Evolutionary conservation across 1,140 invertebrate genomes (phyloP), one percentile per base, ranked within the genome.

Genomic region (Diabrotica undecimpunctata): DNA sequence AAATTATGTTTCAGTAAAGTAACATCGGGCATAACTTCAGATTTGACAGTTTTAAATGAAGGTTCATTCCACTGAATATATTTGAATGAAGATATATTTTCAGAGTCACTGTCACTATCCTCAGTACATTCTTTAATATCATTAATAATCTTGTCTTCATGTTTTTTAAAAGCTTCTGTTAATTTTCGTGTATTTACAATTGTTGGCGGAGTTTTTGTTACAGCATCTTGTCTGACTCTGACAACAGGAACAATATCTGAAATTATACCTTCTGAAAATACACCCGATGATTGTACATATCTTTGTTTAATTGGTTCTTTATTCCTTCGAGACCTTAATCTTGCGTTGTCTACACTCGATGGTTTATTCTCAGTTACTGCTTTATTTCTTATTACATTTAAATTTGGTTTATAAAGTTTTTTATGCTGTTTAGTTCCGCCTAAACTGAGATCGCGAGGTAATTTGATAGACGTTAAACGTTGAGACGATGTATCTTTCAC

Each of bases 321-420:
- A 12, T n/a, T 35, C n/a, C 38, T 38, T 14, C 12, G 25, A 14
- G n/a, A 25, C 8, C 12, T 62, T 25, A 12, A n/a, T 12, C 10
- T 54, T n/a, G 38, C 9, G 1, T 39, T 14, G 6, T 62, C n/a
- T 39, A 11, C 11, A 12, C 12, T 10, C 5, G 13, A 10, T 9
- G 13, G 52, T 5, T 53, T 53, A n/a, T 61, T 54, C 5, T 10
- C 25, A 6, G 54, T 13, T n/a, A 38, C 12, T 7, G 14, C 12
- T 54, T 62, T 62, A 8, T 54, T 62, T 38, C 61, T 62, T 8
- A 38, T 38, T n/a, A 62, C 61, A 62, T 62, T 62, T 7, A 62
- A 11, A 39, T 62, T 62, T n/a, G 61, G 61, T 62, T 54, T 54
- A 9, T 62, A 62, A 5, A 38, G 13, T 39, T 54, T 62, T 54